Evolutionary conservation across 1,140 invertebrate species (phyloP), one percentile per base, ranked within the genome.

Genomic region (Thaumetopoea pityocampa): DNA sequence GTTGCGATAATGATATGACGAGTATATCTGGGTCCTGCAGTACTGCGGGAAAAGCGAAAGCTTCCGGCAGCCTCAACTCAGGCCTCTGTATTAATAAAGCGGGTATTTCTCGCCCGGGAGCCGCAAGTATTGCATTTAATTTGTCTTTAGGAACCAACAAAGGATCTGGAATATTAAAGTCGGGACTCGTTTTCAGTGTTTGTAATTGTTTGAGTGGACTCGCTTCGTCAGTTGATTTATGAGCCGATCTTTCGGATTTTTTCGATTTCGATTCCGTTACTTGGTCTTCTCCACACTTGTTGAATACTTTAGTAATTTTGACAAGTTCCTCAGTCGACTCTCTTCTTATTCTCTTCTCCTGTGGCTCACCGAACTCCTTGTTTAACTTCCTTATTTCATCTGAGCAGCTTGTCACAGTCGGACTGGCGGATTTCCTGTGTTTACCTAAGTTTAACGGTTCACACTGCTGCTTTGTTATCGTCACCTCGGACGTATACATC

Each of bases 11-110:
- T 12, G 92, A 92, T 50, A 95, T 90, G 1, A 94, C 92, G 3
- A 94, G 67, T 36, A 94, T 89, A 67, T 94, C 92, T 3, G 92
- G 92, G 77, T 94, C 92, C 58, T 90, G 88, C 11, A 93, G 69
- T 1, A 93, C 78, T 50, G 91, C 88, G 0, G 92, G 91, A 53
- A 88, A 92, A 8, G 89, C 88, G 23, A 93, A 87, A 0, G 90
- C 90, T 65, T 93, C 90, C 0, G 92, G 91, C 35, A 93, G 61
- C 41, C 91, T 82, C 10, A 93, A 68, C 76, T 93, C 92, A 0
- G 92, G 92, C 27, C 91, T 80, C 18, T 89, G 87, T 26, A 90
- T 86, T 3, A 94, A 62, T 18, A 95, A 77, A 36, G 90, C 86
- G 0, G 93, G 92, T 36, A 95, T 94, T 85, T 94, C 93, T 22